Evolutionary conservation across 2,113 vertebrate species (phyloP).

Genomic region (Hassar affinis): DNA sequence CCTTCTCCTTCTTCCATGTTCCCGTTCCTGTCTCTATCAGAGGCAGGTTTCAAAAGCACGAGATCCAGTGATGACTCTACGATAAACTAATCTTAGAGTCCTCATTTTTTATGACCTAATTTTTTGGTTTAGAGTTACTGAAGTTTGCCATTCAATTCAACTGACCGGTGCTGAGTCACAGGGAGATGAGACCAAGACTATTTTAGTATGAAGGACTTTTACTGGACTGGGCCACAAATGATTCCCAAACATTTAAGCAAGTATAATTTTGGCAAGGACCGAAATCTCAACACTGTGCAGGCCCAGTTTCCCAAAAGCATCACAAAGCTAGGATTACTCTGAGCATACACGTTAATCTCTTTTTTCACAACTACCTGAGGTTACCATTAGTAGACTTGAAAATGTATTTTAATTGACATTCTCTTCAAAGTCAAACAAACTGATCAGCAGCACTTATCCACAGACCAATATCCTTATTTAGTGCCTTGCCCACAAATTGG

Average conservation of each 20-base stretch:
- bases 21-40: neutral
- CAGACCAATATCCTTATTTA: neutral
- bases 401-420: no score
- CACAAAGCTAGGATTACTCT: neutral
- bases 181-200: no score
- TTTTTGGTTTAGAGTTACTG: no score
- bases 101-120: neutral
- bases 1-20: neutral
- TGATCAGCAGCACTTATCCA: neutral
- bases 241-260: neutral
- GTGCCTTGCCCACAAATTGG: conserved; percentile 1
- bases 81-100: no score
- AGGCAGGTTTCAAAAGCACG: neutral
- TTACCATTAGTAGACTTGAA: neutral
- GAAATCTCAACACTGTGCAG: no score
- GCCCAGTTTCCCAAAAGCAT: neutral
- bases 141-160: neutral
- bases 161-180: no score
- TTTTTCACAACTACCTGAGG: no score
- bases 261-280: neutral
- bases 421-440: conserved; percentile 1
- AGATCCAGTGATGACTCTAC: neutral
- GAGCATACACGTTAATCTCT: no score
- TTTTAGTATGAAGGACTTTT: neutral
- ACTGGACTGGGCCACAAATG: no score